phyloP scores from a whole-genome alignment of 1,140 invertebrate genomes.

The Helicoverpa armigera region DNA sequence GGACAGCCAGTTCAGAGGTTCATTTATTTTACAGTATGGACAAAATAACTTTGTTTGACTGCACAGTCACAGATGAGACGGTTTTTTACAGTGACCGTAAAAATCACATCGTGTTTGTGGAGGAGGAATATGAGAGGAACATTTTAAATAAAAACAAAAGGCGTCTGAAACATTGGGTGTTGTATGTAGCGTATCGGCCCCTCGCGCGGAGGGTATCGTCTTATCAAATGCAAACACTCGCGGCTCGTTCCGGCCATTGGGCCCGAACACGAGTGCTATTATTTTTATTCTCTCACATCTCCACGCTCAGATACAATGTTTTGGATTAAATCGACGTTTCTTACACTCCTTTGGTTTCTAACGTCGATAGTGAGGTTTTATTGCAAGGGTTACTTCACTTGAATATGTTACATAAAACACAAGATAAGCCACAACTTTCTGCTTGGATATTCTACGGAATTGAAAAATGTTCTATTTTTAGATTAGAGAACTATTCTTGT shows the following conservation, averaged over 20 bases:
- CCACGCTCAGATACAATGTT: constrained; percentile 59
- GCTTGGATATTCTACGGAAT: neutral
- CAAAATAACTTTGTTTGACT: constrained; percentile 19
- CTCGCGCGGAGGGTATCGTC: constrained; percentile 48
- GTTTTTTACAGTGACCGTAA: constrained; percentile 11
- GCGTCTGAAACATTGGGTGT: constrained; percentile 29
- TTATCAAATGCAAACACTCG: constrained; percentile 84
- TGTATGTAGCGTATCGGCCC: constrained; percentile 34
- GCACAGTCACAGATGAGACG: neutral
- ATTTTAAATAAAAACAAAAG: constrained; percentile 45
- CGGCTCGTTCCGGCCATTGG: constrained; percentile 78
- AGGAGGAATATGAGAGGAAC: neutral
- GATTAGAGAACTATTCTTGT: too few relatives aligned
- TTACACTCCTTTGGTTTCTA: constrained; percentile 51
- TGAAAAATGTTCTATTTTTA: neutral
- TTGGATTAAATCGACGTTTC: constrained; percentile 57
- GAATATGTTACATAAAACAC: constrained; percentile 29
- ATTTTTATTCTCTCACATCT: constrained; percentile 77
- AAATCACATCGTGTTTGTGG: neutral
- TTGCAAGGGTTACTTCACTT: constrained; percentile 38
- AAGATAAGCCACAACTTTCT: neutral
- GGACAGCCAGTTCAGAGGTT: neutral
- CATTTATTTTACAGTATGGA: constrained; percentile 26
- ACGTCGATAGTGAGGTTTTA: constrained; percentile 49
- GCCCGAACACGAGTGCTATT: constrained; percentile 72